Evolutionary conservation across 2,113 vertebrate genomes (phyloP).

Genomic region (Perccottus glenii): DNA sequence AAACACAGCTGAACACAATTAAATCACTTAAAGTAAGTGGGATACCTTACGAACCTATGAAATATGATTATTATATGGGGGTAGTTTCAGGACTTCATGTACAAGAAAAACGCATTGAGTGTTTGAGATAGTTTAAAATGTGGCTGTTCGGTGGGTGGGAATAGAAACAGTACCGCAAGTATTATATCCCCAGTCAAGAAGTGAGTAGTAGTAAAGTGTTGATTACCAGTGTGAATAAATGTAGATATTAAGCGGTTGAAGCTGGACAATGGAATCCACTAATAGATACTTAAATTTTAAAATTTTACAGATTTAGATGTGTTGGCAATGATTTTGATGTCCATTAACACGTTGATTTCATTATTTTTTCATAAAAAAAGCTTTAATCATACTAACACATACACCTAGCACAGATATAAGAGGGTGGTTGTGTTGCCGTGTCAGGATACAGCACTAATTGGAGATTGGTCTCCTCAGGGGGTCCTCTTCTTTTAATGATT

Average conservation of each 20-base stretch:
- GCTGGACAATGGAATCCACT: constrained; percentile 53
- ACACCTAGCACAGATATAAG: constrained; percentile 14
- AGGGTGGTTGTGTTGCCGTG: constrained; percentile 46
- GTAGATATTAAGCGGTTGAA: constrained; percentile 47
- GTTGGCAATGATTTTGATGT: not conserved
- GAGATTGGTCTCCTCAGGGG: constrained; percentile 55
- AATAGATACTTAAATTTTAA: constrained; percentile 22
- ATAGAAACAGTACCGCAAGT: not conserved
- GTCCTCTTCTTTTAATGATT: constrained; percentile 57
- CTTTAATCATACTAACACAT: constrained; percentile 18
- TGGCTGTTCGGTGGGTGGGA: not conserved
- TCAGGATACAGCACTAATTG: constrained; percentile 68
- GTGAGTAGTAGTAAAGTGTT: constrained; percentile 30
- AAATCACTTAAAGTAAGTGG: too few species aligned
- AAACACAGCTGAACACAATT: too few species aligned
- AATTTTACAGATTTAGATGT: not conserved
- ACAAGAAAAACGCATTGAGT: not conserved
- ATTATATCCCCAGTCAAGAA: constrained; percentile 25
- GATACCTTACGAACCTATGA: too few species aligned
- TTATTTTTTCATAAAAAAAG: constrained; percentile 7
- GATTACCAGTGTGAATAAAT: constrained; percentile 65
- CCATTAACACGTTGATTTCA: constrained; percentile 34
- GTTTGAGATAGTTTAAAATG: not conserved
- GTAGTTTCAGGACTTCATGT: not conserved
- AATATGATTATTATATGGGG: not conserved